Conservation (phyloP, 2,888 invertebrate genomes). For the Tyria jacobaeae region DNA sequence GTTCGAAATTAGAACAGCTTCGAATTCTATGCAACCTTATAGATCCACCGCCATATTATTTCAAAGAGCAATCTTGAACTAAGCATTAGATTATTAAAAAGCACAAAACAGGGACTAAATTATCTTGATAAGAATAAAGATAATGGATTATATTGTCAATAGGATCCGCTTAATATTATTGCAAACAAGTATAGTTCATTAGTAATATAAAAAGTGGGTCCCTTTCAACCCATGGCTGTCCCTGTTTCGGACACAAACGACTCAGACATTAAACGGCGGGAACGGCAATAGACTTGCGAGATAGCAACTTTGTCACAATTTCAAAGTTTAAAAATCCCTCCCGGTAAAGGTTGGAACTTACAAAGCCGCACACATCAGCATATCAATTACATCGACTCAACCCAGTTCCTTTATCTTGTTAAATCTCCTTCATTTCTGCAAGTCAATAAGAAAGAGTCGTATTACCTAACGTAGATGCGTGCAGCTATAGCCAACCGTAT, state of each 20-base stretch:
- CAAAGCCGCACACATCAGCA: neutral
- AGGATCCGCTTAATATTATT: conserved; percentile 44
- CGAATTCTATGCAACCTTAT: too few species aligned
- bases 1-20: neutral
- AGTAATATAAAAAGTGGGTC: conserved; percentile 42
- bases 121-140: conserved; percentile 27
- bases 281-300: conserved; percentile 5
- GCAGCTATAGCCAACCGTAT: conserved; percentile 3
- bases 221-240: conserved; percentile 33
- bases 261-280: conserved; percentile 10
- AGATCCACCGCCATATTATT: neutral
- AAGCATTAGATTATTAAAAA: conserved; percentile 24
- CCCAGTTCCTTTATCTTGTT: too few species aligned
- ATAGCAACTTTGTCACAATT: neutral
- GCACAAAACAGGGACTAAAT: conserved; percentile 42
- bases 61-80: conserved; percentile 20
- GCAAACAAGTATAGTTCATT: conserved; percentile 47
- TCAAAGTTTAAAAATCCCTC: neutral
- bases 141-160: conserved; percentile 49
- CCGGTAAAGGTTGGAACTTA: neutral
- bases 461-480: neutral
- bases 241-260: conserved; percentile 38
- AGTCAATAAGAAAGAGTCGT: neutral
- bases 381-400: neutral
- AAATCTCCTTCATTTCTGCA: too few species aligned